These are phyloP conservation scores for Myripristis murdjan DNA, from an alignment of 2,797 vertebrate species.

Conservation along the genomic window DNA sequence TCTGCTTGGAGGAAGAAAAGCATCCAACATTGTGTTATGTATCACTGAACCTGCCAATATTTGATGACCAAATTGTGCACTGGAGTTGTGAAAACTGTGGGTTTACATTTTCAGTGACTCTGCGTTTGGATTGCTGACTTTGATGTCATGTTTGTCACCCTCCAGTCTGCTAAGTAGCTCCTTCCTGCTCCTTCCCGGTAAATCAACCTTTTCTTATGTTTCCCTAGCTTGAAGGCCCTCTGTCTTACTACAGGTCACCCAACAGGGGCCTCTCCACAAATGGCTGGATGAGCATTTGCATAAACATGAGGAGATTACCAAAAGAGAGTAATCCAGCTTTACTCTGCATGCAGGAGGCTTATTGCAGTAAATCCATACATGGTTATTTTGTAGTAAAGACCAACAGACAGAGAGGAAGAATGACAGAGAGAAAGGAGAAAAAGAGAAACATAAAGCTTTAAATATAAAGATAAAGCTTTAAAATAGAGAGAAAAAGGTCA, in stretches of 20 bases:
- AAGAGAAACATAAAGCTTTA: too few relatives aligned
- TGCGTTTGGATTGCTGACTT: slow-evolving; percentile 25
- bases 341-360: slow-evolving; percentile 58
- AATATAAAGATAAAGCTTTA: slow-evolving; percentile 13
- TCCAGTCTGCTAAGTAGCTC: slow-evolving; percentile 34
- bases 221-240: slow-evolving; percentile 34
- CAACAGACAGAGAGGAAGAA: not conserved
- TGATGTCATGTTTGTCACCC: slow-evolving; percentile 28
- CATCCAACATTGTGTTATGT: not conserved
- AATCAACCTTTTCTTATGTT: slow-evolving; percentile 49
- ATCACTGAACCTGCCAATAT: slow-evolving; percentile 11
- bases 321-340: slow-evolving; percentile 74
- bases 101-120: slow-evolving; percentile 35
- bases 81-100: slow-evolving; percentile 6
- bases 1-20: not conserved
- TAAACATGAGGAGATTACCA: slow-evolving; percentile 81
- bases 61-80: slow-evolving; percentile 4
- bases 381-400: slow-evolving; percentile 52
- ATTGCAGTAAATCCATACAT: slow-evolving; percentile 68
- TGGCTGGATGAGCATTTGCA: slow-evolving; percentile 79
- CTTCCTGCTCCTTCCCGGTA: slow-evolving; percentile 65
- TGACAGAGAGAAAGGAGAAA: not conserved
- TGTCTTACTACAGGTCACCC: slow-evolving; percentile 74
- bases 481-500: not conserved
- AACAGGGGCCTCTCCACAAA: slow-evolving; percentile 72